Evolutionary conservation across 2,113 vertebrate species (phyloP).

Genomic region (Loxodonta africana): DNA sequence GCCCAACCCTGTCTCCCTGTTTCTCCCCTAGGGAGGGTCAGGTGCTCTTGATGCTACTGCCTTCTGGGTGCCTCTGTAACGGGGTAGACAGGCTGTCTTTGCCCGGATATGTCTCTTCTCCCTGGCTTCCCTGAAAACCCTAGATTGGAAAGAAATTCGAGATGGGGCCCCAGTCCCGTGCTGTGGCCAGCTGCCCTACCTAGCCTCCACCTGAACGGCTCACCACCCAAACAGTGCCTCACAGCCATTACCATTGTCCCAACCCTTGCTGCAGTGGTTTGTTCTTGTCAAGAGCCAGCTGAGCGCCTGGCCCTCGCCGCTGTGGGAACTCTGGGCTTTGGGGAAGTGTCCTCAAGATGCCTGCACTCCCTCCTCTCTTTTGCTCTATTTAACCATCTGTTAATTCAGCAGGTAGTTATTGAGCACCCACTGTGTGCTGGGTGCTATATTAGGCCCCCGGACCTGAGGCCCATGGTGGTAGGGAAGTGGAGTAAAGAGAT

Average conservation of each 20-base stretch:
- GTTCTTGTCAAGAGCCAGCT: background rate
- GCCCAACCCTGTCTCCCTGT: accelerated
- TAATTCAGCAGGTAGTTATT: background rate
- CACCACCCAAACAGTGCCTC: background rate
- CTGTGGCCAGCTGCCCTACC: background rate
- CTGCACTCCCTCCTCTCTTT: background rate
- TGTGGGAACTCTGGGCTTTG: background rate
- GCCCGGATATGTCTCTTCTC: background rate
- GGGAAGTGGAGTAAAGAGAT: background rate
- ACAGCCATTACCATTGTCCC: background rate
- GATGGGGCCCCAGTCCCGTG: background rate
- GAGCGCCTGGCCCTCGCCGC: background rate
- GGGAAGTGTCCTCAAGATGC: background rate
- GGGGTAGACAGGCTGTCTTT: background rate
- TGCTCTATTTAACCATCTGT: background rate
- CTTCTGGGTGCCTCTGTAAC: background rate
- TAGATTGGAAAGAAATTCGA: background rate
- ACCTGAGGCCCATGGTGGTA: background rate
- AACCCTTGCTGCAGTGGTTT: background rate
- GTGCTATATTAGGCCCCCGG: background rate
- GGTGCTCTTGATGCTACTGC: background rate
- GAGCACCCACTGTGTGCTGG: background rate
- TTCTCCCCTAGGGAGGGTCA: background rate
- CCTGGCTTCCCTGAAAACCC: slow-evolving; percentile 41
- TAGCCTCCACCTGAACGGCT: background rate